Evolutionary conservation across 2,113 vertebrate species (phyloP), one percentile per base, ranked within the genome.

Genomic region (Plecturocebus donacophilus): DNA sequence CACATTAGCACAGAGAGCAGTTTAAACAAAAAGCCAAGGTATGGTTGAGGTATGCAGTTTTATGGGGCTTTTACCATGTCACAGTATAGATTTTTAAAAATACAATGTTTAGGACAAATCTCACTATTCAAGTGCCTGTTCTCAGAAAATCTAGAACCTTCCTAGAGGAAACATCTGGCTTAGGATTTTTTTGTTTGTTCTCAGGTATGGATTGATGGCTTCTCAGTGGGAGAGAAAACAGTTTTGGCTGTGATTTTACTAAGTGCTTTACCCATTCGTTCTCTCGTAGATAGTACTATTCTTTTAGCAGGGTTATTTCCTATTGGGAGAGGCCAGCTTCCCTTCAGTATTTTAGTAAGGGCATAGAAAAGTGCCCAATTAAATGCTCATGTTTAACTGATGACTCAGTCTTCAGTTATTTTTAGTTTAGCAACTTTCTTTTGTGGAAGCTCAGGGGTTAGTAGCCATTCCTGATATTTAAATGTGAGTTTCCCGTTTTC

Each of bases 381-480:
- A 58, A 86, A 13, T 90, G 87, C 47, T 38, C 40, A 0, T 45
- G 35, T 66, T 56, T 58, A 47, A 80, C 66, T 45, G 70, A 91
- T 92, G 96, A 97, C 93, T 95, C 95, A 90, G 20, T 84, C n/a
- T 49, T 58, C 90, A 76, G 88, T n/a, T 87, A 94, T 92, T 97
- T 96, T 95, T 94, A 90, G 85, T 38, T 79, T 64, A 45, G 87
- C 68, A 68, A 87, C 71, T 95, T 96, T 87, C 70, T 92, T 92
- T 93, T 35, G 47, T 89, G 93, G 81, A 94, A 84, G 70, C 47
- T 77, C 4, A 14, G 76, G 91, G 93, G 76, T 96, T 76, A 84
- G 76, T 45, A 87, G 77, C 89, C 95, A 76, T 64, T 90, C 54
- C 81, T 94, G 91, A 76, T 91, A 85, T 87, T 92, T 95, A 66